Evolutionary conservation across 2,797 vertebrate species (phyloP), one percentile per base, ranked within the genome.

Genomic region (Percopsis omiscomaycus): DNA sequence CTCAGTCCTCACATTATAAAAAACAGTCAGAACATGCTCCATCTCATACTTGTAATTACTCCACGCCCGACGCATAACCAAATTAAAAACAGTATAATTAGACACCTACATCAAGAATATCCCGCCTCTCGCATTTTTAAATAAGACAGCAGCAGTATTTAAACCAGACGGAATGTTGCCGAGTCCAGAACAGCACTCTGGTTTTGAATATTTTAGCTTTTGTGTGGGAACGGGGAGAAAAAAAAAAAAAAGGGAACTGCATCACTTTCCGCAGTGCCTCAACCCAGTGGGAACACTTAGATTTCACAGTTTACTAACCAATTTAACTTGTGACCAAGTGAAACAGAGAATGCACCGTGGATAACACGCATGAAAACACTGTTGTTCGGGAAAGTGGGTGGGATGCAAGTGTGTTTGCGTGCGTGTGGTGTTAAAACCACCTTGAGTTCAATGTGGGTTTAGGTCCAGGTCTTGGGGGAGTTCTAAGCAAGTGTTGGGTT

Each of bases 291-390:
- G 55, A 55, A n/a, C 55, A 14, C 5, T 59, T 28, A 37, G 0
- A 63, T 68, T 90, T 92, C 90, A 91, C 89, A 91, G 89, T 88
- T 83, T 76, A 75, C 80, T 32, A 30, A 84, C 54, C 68, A 69
- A 81, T 64, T 65, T 10, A 6, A 59, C 56, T 60, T 49, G 66
- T 62, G 71, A 66, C 32, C 1, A 8, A 9, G 32, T 8, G 15
- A 46, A 59, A 68, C 64, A 48, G 66, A 56, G 55, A 76, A 69
- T 50, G 58, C 22, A 28, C 47, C 2, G 27, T 74, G 68, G 59
- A 59, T 66, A 74, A 56, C 64, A 71, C 64, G 72, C 68, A 59
- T 57, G 60, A 61, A 76, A 60, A 54, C 48, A 4, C 29, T n/a
- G 32, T 56, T n/a, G 5, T 44, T 65, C n/a, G 47, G 52, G 58